Evolutionary conservation across 23 tunicate genomes (phyloP), one percentile per base, ranked within the genome.

Genomic region (Halocynthia roretzi): DNA sequence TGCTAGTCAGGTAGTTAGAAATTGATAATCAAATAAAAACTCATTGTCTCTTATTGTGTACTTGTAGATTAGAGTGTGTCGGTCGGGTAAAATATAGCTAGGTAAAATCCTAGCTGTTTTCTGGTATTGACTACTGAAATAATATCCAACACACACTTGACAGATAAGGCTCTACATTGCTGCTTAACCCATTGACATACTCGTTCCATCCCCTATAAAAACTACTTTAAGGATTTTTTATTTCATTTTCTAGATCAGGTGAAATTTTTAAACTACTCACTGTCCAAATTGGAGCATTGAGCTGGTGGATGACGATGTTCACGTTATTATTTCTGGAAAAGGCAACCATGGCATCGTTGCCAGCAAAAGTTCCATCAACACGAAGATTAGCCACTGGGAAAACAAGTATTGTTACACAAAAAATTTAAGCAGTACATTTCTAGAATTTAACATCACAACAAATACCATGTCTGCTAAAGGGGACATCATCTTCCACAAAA

Each of bases 281-380:
- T 14, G 85, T 82, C 93, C 86, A 82, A 74, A 87, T 60, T n/a
- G 93, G 86, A 50, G 83, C 85, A 68, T 76, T 82, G 7, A 82
- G 70, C 61, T 87, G 93, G 72, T 87, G 93, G 56, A 87, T 87
- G 49, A 87, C 80, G 14, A 87, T 80, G 50, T 87, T 87, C 9
- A 87, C 86, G 22, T 49, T 56, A 54, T 77, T 23, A 14, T 82
- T 80, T n/a, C 93, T 69, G 20, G 93, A 86, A 77, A 87, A 82
- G 6, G 93, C 93, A 71, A 87, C 93, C 53, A 87, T 82, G 11
- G 86, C 86, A 77, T 87, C 93, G 71, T 87, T 87, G 10, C 93
- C 93, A 69, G 93, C 93, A 66, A 77, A 87, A 10, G 93, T 87
- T 18, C 93, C 86, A 70, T 77, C 86, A 62, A 63, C 54, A 15